A percentile compares a stretch with the other conserved stretches of the same genome.
phyloP scores from a whole-genome alignment of 2,888 invertebrate genomes.

The Graphium colonna region DNA sequence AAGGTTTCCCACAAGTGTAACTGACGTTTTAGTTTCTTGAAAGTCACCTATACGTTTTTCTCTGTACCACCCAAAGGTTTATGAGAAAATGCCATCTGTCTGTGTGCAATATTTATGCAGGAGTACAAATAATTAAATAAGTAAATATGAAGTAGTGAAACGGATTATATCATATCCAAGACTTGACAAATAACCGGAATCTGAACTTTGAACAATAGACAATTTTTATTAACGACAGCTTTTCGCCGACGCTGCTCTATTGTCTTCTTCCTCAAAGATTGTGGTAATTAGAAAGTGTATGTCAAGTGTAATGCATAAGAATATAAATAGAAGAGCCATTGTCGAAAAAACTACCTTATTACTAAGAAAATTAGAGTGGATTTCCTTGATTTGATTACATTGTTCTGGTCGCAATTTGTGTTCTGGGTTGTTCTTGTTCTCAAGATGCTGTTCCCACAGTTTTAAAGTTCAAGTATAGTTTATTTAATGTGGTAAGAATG shows the following conservation, averaged over 20 bases:
- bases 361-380: background rate
- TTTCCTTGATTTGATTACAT: background rate
- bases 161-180: background rate
- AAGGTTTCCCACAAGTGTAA: no score
- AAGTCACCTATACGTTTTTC: no score
- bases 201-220: background rate
- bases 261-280: background rate
- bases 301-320: background rate
- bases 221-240: background rate
- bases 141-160: no score
- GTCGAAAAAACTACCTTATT: background rate
- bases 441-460: conserved; percentile 6
- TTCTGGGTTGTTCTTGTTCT: background rate
- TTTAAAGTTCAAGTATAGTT: conserved; percentile 13
- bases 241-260: background rate
- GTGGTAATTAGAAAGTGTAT: conserved; percentile 5
- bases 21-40: no score
- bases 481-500: conserved; percentile 5
- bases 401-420: background rate
- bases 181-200: background rate
- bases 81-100: no score
- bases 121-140: no score
- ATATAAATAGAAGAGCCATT: background rate
- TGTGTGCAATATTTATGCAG: no score
- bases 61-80: no score